Conservation (phyloP, 2,888 invertebrate genomes). For the Erebia palarica region DNA sequence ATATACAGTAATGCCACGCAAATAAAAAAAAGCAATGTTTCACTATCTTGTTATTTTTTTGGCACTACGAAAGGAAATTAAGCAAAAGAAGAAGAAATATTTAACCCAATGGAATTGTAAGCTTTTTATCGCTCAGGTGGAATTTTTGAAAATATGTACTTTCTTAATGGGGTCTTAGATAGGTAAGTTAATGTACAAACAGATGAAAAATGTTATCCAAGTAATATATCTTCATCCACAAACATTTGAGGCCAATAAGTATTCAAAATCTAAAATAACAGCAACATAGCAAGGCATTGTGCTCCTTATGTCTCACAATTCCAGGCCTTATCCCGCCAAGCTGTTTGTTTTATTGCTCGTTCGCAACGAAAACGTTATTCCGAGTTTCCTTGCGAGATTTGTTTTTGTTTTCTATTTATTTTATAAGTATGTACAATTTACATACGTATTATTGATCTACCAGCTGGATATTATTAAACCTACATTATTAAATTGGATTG, state of each 20-base stretch:
- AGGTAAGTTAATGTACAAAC: no score
- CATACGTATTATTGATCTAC: slow-evolving; percentile 4
- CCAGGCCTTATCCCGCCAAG: slow-evolving; percentile 26
- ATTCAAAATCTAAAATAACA: slow-evolving; percentile 24
- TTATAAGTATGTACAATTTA: not conserved
- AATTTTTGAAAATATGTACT: no score
- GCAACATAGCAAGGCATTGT: slow-evolving; percentile 21
- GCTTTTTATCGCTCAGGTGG: no score
- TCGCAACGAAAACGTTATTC: slow-evolving; percentile 24
- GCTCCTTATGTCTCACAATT: slow-evolving; percentile 27
- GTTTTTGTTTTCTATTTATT: slow-evolving; percentile 17
- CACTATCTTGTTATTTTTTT: no score
- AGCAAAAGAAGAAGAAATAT: no score
- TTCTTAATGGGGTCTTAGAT: no score
- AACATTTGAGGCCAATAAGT: slow-evolving; percentile 23
- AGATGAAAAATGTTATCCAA: slow-evolving; percentile 3
- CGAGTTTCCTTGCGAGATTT: slow-evolving; percentile 21
- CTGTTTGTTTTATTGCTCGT: slow-evolving; percentile 25
- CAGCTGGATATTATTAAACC: not conserved
- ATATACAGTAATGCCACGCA: no score
- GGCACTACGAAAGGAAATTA: no score
- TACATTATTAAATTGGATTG: no score
- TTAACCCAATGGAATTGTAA: no score
- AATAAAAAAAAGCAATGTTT: no score
- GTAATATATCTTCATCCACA: slow-evolving; percentile 9